Evolutionary conservation across 2,113 vertebrate species (phyloP), one percentile per base, ranked within the genome.

Genomic region (Mesitornis unicolor): DNA sequence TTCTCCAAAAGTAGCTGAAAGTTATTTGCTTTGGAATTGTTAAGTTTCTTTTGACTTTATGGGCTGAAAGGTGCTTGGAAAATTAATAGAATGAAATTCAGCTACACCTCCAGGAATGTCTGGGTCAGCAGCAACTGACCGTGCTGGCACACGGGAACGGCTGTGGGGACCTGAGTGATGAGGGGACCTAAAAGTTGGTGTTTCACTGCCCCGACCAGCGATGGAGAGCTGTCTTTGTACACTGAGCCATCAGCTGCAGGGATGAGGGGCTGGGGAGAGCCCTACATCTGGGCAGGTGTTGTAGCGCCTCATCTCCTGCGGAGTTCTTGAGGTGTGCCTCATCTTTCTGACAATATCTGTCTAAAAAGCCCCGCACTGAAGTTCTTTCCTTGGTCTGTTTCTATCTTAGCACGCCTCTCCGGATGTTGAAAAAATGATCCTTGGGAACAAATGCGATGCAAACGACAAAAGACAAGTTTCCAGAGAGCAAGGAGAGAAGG

Each of bases 381-480:
- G n/a, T n/a, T n/a, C n/a, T n/a, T n/a, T n/a, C n/a, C n/a, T n/a
- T 71, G 40, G 0, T 85, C 16, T 64, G 1, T 92, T 47, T 81
- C 28, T 86, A 3, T 93, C 79, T 17, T 89, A 99, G 99, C 99
- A 99, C 20, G 99, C 99, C 17, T 99, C 99, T 25, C 98, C 99
- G 2, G 99, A 99, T 11, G 99, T 99, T 6, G 99, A 99, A 86
- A 99, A 99, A 97, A 99, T 99, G 99, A 99, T 99, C 78, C 98
- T 99, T 11, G 99, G 99, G 17, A 99, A 99, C 96, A 99, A 99
- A 93, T 99, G 99, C 69, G 99, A 99, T 28, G 99, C 99, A 70
- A 99, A 99, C 2, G 99, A 99, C 96, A 99, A 99, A 97, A 98
- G 99, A 82, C 99, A 99, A 90, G 99, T 99, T 33, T 99, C 99